Percentiles rank a stretch among this genome's conserved stretches.
Conservation (phyloP, 2,888 invertebrate genomes). For the Graphium colonna region DNA sequence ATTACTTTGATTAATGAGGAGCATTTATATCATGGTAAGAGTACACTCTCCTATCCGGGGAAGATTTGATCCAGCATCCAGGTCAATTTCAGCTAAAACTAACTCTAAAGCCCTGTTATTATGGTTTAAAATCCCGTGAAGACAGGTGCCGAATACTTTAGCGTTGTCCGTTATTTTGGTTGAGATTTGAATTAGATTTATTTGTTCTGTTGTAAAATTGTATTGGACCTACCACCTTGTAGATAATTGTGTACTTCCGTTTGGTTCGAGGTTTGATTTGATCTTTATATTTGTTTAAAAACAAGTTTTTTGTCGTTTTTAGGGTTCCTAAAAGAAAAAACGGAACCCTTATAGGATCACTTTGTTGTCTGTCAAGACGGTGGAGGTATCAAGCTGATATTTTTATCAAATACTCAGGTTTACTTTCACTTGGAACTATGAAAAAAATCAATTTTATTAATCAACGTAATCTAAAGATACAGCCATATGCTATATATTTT, state of each 20-base stretch:
- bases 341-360: no score
- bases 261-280: no score
- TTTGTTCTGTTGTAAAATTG: background rate
- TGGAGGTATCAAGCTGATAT: no score
- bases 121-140: conserved; percentile 3
- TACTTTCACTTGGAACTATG: no score
- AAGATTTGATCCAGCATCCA: conserved; percentile 21
- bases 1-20: conserved; percentile 75
- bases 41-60: conserved; percentile 50
- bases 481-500: no score
- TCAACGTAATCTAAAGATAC: no score
- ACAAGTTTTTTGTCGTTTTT: no score
- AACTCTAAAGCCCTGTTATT: conserved; percentile 18
- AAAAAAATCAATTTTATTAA: no score
- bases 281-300: background rate
- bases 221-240: background rate
- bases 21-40: conserved; percentile 70
- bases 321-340: no score
- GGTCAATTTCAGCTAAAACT: conserved; percentile 27
- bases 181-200: background rate
- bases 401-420: no score
- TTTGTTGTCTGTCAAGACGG: no score
- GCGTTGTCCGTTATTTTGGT: background rate
- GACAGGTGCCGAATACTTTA: background rate
- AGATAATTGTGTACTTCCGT: background rate